Evolutionary conservation across 2,113 vertebrate species (phyloP).

Genomic region (Arothron firmamentum): DNA sequence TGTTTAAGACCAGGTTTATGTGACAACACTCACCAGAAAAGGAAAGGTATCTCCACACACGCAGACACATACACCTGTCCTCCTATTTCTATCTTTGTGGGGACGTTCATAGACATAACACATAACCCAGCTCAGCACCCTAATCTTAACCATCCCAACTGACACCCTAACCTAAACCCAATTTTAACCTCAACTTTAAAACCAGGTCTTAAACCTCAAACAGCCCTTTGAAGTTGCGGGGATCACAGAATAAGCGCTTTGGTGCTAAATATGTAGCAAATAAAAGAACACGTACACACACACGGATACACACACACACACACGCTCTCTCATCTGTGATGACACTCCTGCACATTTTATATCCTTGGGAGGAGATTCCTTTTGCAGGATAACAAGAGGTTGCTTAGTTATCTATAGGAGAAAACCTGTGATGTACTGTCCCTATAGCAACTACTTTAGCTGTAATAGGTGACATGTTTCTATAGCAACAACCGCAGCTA

Average conservation of each 20-base stretch:
- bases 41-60: too few species aligned
- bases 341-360: background rate
- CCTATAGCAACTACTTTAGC: slow-evolving; percentile 55
- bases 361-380: background rate
- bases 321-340: slow-evolving; percentile 1
- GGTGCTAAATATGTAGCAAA: background rate
- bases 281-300: background rate
- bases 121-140: too few species aligned
- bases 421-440: slow-evolving; percentile 30
- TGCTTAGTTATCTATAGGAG: slow-evolving; percentile 36
- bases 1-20: too few species aligned
- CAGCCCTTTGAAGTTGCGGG: too few species aligned
- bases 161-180: too few species aligned
- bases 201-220: too few species aligned
- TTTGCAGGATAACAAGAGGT: slow-evolving; percentile 7
- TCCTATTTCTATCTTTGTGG: too few species aligned
- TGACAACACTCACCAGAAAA: too few species aligned
- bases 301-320: background rate
- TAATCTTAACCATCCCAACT: too few species aligned
- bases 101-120: too few species aligned
- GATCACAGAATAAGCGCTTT: background rate
- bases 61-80: too few species aligned
- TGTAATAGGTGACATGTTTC: slow-evolving; percentile 56
- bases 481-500: slow-evolving; percentile 66
- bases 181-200: too few species aligned